Base-by-base conservation (phyloP, 37 sponge, comb jelly and placozoan genomes). In the Mnemiopsis leidyi region DNA sequence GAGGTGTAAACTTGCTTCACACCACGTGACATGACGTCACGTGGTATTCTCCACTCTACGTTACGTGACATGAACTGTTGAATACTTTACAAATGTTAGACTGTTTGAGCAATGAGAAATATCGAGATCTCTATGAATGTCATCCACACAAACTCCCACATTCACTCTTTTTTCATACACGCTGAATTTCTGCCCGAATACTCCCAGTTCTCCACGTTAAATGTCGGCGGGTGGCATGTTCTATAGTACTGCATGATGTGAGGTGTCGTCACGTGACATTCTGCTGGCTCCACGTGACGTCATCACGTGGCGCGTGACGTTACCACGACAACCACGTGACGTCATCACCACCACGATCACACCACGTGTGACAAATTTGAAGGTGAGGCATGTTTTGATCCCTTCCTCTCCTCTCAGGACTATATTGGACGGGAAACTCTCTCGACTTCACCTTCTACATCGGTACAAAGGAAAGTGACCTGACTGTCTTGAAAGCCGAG, bases 391-490 rank as follows among this genome's bases (percentile, higher is more conserved):
- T 34, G 36, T 69, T 77, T 77, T 77, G 35, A 77, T 77, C 79
- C 32, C 79, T 32, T 20, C 35, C 79, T 77, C 36, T 34, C 79
- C 79, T 77, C 79, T 26, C 79, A 77, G 79, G 79, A 0, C 79
- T 33, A 36, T 32, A 34, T 32, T 77, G 79, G 79, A 77, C 79
- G 79, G 32, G 36, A 0, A 31, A 26, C 20, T 13, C 79, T 20
- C 35, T 77, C 36, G 79, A 77, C 79, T 77, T 77, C 79, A 77
- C 79, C 21, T 77, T 77, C 79, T 77, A 77, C 79, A 32, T 77
- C 32, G 79, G 79, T 0, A 34, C 79, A 2, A 77, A 77, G 36
- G 79, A 77, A 32, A 26, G 79, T 18, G 32, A 77, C 79, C 79
- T 77, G 36, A 77, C 79, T 34, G 79, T 77, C 18, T 36, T 77